Evolutionary conservation across 2,888 invertebrate species (phyloP), one percentile per base, ranked within the genome.

Genomic region (Alviniconcha strummeri): DNA sequence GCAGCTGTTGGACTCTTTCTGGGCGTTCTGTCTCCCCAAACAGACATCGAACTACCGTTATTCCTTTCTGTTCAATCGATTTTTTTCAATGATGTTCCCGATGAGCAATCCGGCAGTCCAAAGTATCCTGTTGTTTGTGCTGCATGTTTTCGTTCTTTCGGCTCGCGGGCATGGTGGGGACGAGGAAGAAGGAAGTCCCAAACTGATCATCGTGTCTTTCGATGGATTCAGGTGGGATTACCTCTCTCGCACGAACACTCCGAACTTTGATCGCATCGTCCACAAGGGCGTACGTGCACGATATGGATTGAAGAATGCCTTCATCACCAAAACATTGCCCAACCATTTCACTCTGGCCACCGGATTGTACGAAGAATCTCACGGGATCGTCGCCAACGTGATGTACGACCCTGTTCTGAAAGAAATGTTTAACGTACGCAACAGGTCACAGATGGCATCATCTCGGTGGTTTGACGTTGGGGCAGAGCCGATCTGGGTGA

Each of bases 141-240:
- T 60, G 60, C 13, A 77, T 17, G 9, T 81, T 64, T 19, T 75
- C 19, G 52, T 77, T 7, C 19, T 19, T 11, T 9, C 64, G 7
- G 77, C 54, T 4, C 17, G 52, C n/a, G 76, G 55, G 17, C 82
- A 82, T 76, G 77, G 82, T 9, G 69, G 52, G 11, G 64, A 19
- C 17, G 3, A 72, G 6, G 36, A 72, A 5, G 57, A 56, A 6
- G 77, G n/a, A 15, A 80, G n/a, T 55, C 9, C 69, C 2, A 82
- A 82, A 64, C 71, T 87, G 80, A 93, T 96, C 67, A 93, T 96
- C 17, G 94, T 96, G 17, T 96, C 96, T 0, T 96, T 96, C 89
- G 96, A 96, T 94, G 96, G 96, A 52, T 96, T 96, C 91, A 94
- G 96, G 86, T 95, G 95, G 91, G 95, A 96, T 91, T 96, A 96